phyloP scores from a whole-genome alignment of 2,797 vertebrate species.

The Ciconia nigra region DNA sequence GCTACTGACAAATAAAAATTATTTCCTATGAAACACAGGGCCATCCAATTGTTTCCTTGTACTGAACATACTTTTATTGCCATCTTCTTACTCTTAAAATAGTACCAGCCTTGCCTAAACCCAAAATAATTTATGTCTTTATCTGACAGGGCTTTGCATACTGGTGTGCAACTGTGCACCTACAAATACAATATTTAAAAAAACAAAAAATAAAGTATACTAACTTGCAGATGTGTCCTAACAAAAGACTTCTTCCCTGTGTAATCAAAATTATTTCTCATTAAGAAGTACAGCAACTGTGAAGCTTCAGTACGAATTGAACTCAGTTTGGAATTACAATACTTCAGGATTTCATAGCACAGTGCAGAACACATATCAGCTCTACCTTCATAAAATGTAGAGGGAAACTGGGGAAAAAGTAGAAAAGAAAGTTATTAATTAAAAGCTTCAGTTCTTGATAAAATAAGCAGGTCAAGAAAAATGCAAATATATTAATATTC shows the following conservation, averaged over 20 bases:
- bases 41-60: not conserved
- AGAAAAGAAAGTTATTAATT: not conserved
- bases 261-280: constrained; percentile 98
- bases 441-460: not conserved
- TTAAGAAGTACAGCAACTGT: constrained; percentile 95
- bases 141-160: not conserved
- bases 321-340: constrained; percentile 96
- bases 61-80: not conserved
- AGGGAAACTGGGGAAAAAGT: constrained; percentile 84
- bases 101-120: not conserved
- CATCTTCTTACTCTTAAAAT: not conserved
- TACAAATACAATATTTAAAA: not conserved
- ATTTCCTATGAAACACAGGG: not conserved
- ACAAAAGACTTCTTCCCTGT: constrained; percentile 94
- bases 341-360: constrained; percentile 96
- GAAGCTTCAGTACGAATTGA: constrained; percentile 92
- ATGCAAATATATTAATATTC: not conserved
- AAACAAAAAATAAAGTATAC: not conserved
- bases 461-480: not conserved
- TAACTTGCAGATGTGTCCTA: constrained; percentile 92
- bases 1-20: not conserved
- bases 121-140: not conserved
- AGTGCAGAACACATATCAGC: constrained; percentile 96
- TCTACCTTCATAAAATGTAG: constrained; percentile 93
- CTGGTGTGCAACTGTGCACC: not conserved